Percentiles rank a stretch among this genome's conserved stretches.
Conservation (phyloP, 2,888 invertebrate genomes). For the Achlya flavicornis region DNA sequence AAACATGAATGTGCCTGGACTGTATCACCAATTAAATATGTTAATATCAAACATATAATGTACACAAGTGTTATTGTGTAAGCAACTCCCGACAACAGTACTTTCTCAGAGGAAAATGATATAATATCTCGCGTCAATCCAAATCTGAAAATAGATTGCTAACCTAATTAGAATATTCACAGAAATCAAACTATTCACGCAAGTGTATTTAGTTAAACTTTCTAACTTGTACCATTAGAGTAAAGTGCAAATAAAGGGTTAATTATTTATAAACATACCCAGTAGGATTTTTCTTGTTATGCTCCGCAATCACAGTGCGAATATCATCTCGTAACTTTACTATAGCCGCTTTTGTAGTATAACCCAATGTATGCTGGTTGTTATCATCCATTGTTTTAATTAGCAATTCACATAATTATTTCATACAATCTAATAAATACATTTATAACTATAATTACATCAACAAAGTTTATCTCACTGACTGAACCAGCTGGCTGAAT, state of each 20-base stretch:
- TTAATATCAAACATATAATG: slow-evolving; percentile 68
- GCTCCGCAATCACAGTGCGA: slow-evolving; percentile 84
- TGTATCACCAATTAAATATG: slow-evolving; percentile 70
- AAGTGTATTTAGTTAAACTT: slow-evolving; percentile 14
- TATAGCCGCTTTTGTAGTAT: slow-evolving; percentile 88
- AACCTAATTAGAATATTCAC: not conserved
- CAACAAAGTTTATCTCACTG: no score
- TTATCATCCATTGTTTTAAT: slow-evolving; percentile 58
- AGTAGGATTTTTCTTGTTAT: slow-evolving; percentile 82
- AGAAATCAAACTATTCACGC: not conserved
- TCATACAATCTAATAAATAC: not conserved
- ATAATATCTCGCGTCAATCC: slow-evolving; percentile 65
- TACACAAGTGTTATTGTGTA: slow-evolving; percentile 72
- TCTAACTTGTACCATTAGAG: not conserved
- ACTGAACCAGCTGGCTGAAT: no score
- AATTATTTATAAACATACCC: slow-evolving; percentile 49
- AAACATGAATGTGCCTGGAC: slow-evolving; percentile 70
- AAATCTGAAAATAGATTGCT: slow-evolving; percentile 56
- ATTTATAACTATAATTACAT: no score
- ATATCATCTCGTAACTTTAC: slow-evolving; percentile 88
- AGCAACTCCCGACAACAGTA: slow-evolving; percentile 72
- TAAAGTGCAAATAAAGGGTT: slow-evolving; percentile 8
- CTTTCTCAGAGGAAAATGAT: slow-evolving; percentile 78
- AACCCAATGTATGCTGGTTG: slow-evolving; percentile 75
- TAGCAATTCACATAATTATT: slow-evolving; percentile 40